Base-by-base conservation (phyloP, 2,888 invertebrate genomes). In the Harpalus rufipes region DNA sequence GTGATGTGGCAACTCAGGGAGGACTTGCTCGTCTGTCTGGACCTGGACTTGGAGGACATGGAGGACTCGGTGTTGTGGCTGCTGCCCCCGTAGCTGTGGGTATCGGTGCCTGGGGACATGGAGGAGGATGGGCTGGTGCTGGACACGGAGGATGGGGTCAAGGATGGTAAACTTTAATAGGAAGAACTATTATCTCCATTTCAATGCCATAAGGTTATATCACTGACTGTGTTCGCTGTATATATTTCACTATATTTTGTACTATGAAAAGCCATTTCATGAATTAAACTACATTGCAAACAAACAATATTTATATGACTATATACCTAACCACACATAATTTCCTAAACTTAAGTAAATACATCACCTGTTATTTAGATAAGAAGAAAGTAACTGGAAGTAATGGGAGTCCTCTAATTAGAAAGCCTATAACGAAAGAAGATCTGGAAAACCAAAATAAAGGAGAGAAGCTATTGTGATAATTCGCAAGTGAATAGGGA, bases 1-100 rank as follows among this genome's bases (percentile, higher is more conserved):
- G 84, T 8, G 84, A 84, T 56, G 84, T 84, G 7, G 78, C 41
- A 8, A 83, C 83, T 7, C 84, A 84, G 16, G 84, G 78, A 21
- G 84, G 84, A 79, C 56, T 44, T 14, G 84, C 79, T 65, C 25
- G 59, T 12, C 76, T 83, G 7, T 39, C 74, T n/a, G 83, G 83
- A 32, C 83, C 76, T 61, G 83, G 83, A 7, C 44, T 76, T 1
- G 83, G 83, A 8, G 83, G 83, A 8, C 83, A 76, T 44, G 83
- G 58, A 2, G 83, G 83, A 16, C 74, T 82, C 25, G 82, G 82
- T 12, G 14, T 21, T n/a, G 76, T 21, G 16, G 80, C 10, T 2
- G 51, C 41, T 79, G 87, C 85, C 32, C 51, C 51, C 63, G 44
- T 51, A 0, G 44, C 44, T 51, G 44, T 51, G 1, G 44, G 10